Evolutionary conservation across 2,797 vertebrate species (phyloP).

Genomic region (Tapera naevia): DNA sequence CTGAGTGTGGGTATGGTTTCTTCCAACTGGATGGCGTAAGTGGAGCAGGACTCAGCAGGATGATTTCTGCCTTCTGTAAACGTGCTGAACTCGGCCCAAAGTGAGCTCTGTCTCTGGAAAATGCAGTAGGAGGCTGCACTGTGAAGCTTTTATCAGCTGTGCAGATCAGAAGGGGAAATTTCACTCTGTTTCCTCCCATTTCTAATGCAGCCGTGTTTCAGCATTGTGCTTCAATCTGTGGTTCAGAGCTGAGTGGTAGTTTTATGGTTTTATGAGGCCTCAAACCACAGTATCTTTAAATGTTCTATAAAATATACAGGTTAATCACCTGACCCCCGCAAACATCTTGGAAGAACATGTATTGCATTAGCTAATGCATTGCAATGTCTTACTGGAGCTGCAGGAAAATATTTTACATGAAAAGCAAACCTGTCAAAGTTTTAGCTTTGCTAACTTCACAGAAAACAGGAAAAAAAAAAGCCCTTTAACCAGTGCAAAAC

Average conservation of each 20-base stretch:
- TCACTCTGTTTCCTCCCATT: not conserved
- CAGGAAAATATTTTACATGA: slow-evolving; percentile 43
- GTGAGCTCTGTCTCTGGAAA: not conserved
- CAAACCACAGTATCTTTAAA: slow-evolving; percentile 68
- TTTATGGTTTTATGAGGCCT: slow-evolving; percentile 56
- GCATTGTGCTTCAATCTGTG: slow-evolving; percentile 42
- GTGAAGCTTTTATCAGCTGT: not conserved
- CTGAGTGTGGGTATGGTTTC: not conserved
- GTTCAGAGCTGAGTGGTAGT: slow-evolving; percentile 39
- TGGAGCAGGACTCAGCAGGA: slow-evolving; percentile 43
- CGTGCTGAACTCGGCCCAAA: not conserved
- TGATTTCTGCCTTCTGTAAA: not conserved
- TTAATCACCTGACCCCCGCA: slow-evolving; percentile 68
- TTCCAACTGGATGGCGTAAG: not conserved
- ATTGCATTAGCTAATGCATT: slow-evolving; percentile 78
- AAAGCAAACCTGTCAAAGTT: slow-evolving; percentile 70
- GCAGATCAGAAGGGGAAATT: slow-evolving; percentile 10
- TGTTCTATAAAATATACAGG: slow-evolving; percentile 61
- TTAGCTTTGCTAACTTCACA: slow-evolving; percentile 72
- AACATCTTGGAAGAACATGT: slow-evolving; percentile 70
- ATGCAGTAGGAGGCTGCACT: not conserved
- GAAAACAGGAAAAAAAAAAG: slow-evolving; percentile 44
- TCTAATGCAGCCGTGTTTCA: slow-evolving; percentile 59
- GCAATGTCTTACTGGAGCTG: slow-evolving; percentile 51
- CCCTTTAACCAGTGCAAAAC: slow-evolving; percentile 64